Conservation (phyloP, 2,113 vertebrate species). For the Chinchilla lanigera region DNA sequence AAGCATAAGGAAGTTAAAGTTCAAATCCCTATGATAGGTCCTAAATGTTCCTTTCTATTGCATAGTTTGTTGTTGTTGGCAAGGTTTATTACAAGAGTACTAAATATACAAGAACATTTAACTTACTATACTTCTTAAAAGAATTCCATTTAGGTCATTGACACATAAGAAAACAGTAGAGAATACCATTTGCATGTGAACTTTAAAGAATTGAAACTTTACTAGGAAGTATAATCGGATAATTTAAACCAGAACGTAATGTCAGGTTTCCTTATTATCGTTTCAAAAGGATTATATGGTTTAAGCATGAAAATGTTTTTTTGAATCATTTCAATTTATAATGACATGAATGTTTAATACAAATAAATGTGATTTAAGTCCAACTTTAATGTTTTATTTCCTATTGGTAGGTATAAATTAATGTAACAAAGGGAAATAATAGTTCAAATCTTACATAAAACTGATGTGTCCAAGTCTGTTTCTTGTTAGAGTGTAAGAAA, state of each 20-base stretch:
- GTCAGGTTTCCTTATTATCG: neutral
- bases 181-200: neutral
- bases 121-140: neutral
- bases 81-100: neutral
- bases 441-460: constrained; percentile 29
- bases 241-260: neutral
- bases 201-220: neutral
- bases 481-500: neutral
- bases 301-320: constrained; percentile 26
- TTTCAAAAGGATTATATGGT: constrained; percentile 50
- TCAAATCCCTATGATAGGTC: neutral
- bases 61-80: neutral
- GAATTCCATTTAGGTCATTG: neutral
- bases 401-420: constrained; percentile 26
- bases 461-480: neutral
- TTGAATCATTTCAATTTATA: constrained; percentile 45
- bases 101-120: neutral
- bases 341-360: constrained; percentile 22
- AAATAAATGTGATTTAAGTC: constrained; percentile 47
- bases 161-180: constrained; percentile 11
- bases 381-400: neutral
- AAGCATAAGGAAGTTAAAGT: neutral
- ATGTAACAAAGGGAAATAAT: neutral
- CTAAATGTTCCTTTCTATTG: neutral
- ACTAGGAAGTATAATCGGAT: neutral